Evolutionary conservation across 2,113 vertebrate genomes (phyloP).

Genomic region (Myrmophylax atrothorax): DNA sequence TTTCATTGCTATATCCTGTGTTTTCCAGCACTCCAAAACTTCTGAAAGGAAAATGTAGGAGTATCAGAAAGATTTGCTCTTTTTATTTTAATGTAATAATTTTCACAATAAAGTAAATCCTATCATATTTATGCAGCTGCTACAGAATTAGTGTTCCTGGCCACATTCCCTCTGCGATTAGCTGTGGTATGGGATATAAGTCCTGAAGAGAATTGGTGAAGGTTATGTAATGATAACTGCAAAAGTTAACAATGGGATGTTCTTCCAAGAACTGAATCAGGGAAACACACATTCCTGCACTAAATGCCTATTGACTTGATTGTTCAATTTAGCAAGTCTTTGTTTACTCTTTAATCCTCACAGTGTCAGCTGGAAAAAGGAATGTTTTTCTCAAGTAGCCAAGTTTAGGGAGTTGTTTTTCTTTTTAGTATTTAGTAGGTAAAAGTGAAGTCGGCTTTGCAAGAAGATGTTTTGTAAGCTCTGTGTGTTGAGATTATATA

Average conservation of each 20-base stretch:
- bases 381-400: background rate
- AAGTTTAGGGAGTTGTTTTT: background rate
- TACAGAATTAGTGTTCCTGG: background rate
- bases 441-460: background rate
- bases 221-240: background rate
- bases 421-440: background rate
- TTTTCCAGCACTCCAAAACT: background rate
- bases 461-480: background rate
- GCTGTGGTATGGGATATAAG: background rate
- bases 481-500: background rate
- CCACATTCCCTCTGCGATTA: background rate
- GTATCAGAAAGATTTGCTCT: background rate
- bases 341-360: conserved; percentile 12
- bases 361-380: background rate
- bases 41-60: background rate
- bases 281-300: background rate
- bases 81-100: background rate
- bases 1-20: background rate
- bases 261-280: background rate
- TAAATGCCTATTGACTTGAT: background rate
- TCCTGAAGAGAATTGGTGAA: background rate
- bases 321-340: background rate
- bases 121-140: background rate
- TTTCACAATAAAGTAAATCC: background rate
- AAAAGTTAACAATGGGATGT: background rate